A percentile compares a stretch with the other conserved stretches of the same genome.
Evolutionary conservation across 2,113 vertebrate genomes (phyloP).

Genomic region (Erpornis zantholeuca): DNA sequence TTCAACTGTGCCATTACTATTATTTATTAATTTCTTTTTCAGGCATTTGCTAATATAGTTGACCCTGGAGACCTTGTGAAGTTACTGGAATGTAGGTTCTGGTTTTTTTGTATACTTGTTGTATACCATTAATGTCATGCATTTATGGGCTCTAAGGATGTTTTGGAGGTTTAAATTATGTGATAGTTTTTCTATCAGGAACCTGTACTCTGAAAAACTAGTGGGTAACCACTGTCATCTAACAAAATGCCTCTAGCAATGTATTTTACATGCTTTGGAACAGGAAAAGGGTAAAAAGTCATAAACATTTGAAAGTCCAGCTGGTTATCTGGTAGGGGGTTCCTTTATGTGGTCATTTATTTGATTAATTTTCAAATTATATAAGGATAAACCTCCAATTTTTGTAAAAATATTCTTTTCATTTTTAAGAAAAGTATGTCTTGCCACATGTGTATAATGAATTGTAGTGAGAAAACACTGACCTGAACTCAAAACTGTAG

Average conservation of each 20-base stretch:
- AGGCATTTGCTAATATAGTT: conserved; percentile 83
- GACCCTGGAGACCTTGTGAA: conserved; percentile 90
- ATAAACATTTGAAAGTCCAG: background rate
- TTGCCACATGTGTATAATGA: background rate
- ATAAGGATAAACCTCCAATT: background rate
- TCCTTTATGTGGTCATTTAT: background rate
- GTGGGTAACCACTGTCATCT: background rate
- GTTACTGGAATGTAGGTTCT: conserved; percentile 85
- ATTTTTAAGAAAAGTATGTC: background rate
- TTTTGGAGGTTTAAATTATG: background rate
- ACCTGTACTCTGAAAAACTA: background rate
- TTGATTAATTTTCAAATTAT: background rate
- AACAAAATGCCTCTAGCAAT: background rate
- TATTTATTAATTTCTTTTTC: background rate
- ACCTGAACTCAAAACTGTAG: background rate
- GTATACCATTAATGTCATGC: background rate
- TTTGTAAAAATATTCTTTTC: background rate
- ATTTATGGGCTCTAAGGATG: background rate
- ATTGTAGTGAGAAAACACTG: background rate
- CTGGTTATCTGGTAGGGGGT: background rate
- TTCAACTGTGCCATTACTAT: background rate
- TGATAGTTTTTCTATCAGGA: background rate
- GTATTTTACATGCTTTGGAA: background rate
- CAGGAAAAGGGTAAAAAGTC: background rate
- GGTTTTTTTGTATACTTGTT: background rate